Evolutionary conservation across 2,888 invertebrate genomes (phyloP).

Genomic region (Rhagonycha fulva): DNA sequence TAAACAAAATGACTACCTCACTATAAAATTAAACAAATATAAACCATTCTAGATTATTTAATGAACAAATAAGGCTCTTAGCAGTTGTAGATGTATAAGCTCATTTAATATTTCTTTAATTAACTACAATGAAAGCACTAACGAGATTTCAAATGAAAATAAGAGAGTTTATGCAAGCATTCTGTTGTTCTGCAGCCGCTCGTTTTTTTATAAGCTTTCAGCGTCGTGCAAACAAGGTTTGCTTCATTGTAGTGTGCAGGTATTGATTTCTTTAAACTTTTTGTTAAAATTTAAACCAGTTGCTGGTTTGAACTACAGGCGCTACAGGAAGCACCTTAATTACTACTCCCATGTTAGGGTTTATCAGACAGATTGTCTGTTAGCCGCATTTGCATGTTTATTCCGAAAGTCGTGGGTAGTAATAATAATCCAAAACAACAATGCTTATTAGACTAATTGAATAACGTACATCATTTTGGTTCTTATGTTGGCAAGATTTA

Average conservation of each 20-base stretch:
- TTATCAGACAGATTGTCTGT: slow-evolving; percentile 20
- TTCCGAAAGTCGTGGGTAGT: slow-evolving; percentile 8
- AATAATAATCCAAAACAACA: slow-evolving; percentile 6
- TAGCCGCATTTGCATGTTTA: slow-evolving; percentile 19
- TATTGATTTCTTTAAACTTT: background rate
- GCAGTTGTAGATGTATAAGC: no score
- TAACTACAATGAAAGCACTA: no score
- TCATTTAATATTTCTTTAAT: no score
- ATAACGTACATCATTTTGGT: background rate
- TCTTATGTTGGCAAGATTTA: background rate
- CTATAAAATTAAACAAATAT: no score
- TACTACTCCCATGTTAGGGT: slow-evolving; percentile 12
- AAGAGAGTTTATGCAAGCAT: no score
- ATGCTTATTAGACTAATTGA: background rate
- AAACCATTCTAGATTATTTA: no score
- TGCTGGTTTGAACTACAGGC: background rate
- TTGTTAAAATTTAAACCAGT: background rate
- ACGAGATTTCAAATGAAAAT: no score
- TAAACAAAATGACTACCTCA: no score
- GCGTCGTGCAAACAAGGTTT: background rate
- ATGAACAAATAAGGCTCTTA: no score
- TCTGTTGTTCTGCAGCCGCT: no score
- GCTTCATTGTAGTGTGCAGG: background rate
- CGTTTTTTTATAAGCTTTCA: no score
- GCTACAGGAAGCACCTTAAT: slow-evolving; percentile 21